Evolutionary conservation across 2,797 vertebrate genomes (phyloP).

Genomic region (Sebastes steindachneri): DNA sequence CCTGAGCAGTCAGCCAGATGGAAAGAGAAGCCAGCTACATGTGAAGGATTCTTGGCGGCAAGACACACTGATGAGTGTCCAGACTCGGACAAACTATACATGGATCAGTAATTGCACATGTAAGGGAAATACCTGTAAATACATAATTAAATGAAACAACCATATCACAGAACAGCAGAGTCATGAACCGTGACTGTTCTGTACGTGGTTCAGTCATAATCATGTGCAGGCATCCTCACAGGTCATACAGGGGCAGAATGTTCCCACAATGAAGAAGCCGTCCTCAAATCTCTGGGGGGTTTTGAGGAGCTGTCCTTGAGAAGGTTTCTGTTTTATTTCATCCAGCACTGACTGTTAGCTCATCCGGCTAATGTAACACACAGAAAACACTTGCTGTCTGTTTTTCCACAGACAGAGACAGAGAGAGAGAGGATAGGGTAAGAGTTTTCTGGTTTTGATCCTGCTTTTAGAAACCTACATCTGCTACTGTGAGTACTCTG

Average conservation of each 20-base stretch:
- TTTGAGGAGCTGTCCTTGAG: not conserved
- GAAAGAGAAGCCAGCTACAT: not conserved
- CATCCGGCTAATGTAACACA: not conserved
- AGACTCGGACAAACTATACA: not conserved
- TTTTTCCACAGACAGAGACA: not conserved
- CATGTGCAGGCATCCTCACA: not conserved
- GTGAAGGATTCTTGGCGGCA: not conserved
- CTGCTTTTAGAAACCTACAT: not conserved
- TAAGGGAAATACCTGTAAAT: not conserved
- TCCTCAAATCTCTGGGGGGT: not conserved
- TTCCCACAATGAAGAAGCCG: not conserved
- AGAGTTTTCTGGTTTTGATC: not conserved
- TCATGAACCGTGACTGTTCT: not conserved
- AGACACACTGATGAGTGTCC: not conserved
- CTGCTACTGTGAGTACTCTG: not conserved
- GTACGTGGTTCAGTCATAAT: not conserved
- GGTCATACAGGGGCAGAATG: not conserved
- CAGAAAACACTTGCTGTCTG: not conserved
- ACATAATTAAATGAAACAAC: not conserved
- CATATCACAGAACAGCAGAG: not conserved
- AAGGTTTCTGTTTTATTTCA: conserved; percentile 23
- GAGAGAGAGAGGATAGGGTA: not conserved
- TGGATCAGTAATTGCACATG: not conserved
- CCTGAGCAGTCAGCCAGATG: not conserved
- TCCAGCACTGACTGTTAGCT: not conserved